These are phyloP conservation scores for Phoebastria nigripes DNA, from an alignment of 2,797 vertebrate species.

Conservation along the genomic window DNA sequence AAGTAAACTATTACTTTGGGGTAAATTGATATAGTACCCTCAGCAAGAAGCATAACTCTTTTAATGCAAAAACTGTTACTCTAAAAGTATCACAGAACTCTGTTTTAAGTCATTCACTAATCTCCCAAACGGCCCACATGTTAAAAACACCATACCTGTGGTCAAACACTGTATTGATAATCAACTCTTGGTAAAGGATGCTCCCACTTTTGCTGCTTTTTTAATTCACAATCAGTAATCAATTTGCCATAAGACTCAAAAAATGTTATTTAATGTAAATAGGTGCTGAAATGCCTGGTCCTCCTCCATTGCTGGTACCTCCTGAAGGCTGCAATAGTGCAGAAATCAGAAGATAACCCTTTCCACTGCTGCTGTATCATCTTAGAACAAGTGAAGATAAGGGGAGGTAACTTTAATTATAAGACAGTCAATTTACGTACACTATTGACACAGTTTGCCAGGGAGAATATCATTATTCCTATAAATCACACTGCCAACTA, in stretches of 20 bases:
- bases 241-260: background rate
- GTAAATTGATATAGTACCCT: background rate
- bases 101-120: background rate
- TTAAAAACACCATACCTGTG: rapidly evolving
- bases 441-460: background rate
- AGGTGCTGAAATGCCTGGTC: background rate
- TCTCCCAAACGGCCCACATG: background rate
- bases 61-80: background rate
- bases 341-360: background rate
- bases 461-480: background rate
- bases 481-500: background rate
- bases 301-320: background rate
- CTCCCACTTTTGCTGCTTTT: background rate
- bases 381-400: too few species aligned
- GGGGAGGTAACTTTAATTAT: too few species aligned
- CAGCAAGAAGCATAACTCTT: background rate
- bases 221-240: background rate
- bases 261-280: background rate
- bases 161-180: background rate
- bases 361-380: background rate
- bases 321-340: background rate
- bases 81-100: background rate
- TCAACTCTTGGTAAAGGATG: background rate
- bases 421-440: background rate
- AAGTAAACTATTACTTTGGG: background rate